These are phyloP conservation scores for Columba guinea DNA, from an alignment of 2,797 vertebrate species.

Conservation along the genomic window DNA sequence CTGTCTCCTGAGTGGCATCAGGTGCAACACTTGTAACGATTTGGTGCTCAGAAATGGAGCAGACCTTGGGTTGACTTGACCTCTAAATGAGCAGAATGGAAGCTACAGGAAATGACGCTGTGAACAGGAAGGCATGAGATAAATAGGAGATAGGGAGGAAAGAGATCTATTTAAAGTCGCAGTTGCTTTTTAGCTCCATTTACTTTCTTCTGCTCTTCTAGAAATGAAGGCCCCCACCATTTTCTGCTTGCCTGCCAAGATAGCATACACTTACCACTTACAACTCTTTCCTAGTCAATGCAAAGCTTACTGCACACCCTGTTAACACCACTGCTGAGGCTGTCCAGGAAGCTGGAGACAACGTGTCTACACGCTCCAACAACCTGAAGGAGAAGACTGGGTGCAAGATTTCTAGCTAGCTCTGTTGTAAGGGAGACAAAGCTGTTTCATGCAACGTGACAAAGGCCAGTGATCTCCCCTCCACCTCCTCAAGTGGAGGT, in stretches of 20 bases:
- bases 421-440: neutral
- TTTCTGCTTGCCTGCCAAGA: neutral
- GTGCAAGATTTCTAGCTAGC: neutral
- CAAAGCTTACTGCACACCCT: neutral
- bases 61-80: conserved; percentile 28
- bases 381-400: neutral
- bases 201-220: neutral
- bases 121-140: conserved; percentile 61
- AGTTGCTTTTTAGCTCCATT: conserved; percentile 30
- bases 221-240: neutral
- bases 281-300: neutral
- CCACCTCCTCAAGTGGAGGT: neutral
- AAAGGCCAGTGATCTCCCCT: neutral
- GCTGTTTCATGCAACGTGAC: neutral
- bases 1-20: neutral
- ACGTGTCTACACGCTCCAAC: neutral
- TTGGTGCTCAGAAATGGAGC: neutral
- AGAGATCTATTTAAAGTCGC: conserved; percentile 31
- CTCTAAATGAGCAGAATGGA: neutral
- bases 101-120: neutral
- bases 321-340: neutral
- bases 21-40: neutral
- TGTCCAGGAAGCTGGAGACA: neutral
- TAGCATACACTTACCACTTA: neutral
- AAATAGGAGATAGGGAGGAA: conserved; percentile 28